Percentiles rank a stretch among this genome's conserved stretches.
Evolutionary conservation across 2,113 vertebrate species (phyloP).

Genomic region (Gallinago jamesoni): DNA sequence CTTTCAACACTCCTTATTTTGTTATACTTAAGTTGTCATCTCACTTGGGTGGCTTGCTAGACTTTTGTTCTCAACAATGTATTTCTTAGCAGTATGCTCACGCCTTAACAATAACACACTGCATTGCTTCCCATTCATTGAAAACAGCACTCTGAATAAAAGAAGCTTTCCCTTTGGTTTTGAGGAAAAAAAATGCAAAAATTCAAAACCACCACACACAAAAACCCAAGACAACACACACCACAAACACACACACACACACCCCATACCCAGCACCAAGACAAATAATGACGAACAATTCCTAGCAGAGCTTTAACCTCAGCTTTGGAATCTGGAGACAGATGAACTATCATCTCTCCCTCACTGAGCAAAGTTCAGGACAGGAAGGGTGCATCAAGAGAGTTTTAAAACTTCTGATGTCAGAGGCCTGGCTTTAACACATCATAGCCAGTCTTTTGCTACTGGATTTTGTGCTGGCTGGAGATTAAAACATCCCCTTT

Average conservation of each 20-base stretch:
- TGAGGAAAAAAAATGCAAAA: rapidly evolving
- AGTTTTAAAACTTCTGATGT: background rate
- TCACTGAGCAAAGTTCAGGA: background rate
- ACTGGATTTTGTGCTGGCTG: background rate
- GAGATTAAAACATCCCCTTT: background rate
- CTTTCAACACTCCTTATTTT: conserved; percentile 45
- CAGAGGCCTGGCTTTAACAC: background rate
- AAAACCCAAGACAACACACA: background rate
- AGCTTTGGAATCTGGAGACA: background rate
- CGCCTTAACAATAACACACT: background rate
- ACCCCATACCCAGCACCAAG: rapidly evolving
- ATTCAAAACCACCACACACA: background rate
- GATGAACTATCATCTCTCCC: background rate
- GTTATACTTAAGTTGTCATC: conserved; percentile 54
- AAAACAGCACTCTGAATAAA: background rate
- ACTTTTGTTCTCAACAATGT: background rate
- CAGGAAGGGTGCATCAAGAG: background rate
- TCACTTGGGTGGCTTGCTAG: conserved; percentile 7
- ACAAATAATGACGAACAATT: background rate
- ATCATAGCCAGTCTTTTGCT: background rate
- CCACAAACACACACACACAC: background rate
- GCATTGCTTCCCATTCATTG: background rate
- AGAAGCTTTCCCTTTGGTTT: background rate
- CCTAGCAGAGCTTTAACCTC: background rate
- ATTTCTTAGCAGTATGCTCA: background rate